Conservation (phyloP, 2,113 vertebrate genomes). For the Chionodraco myersi region DNA sequence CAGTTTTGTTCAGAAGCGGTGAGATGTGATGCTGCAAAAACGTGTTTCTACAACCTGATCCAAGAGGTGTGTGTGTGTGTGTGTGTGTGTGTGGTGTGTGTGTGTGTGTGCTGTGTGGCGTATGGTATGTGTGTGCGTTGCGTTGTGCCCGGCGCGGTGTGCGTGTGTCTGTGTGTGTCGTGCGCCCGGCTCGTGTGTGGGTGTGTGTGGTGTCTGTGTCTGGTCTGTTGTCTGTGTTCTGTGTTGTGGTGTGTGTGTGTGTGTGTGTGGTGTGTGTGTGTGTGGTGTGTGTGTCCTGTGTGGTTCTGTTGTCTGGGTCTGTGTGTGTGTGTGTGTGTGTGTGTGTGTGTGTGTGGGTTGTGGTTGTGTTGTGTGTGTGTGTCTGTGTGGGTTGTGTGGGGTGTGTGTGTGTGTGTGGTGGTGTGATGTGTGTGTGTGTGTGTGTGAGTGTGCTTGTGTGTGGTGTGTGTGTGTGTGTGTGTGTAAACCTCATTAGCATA, state of each 20-base stretch:
- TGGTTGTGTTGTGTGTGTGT: conserved; percentile 8
- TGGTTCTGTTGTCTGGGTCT: too few species aligned
- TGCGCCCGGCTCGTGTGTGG: too few species aligned
- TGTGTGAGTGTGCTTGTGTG: background rate
- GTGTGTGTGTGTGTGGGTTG: background rate
- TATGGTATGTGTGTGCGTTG: conserved; percentile 5
- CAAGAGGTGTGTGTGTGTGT: background rate
- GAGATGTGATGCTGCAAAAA: conserved; percentile 13
- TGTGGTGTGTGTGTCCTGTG: conserved; percentile 1
- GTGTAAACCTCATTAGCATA: conserved; percentile 48
- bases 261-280: background rate
- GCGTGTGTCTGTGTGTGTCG: conserved; percentile 3
- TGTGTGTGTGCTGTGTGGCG: too few species aligned
- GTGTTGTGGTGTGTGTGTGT: background rate
- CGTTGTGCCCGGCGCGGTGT: too few species aligned
- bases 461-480: background rate
- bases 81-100: conserved; percentile 4
- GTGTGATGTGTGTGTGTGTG: conserved; percentile 8
- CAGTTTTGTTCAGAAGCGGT: too few species aligned
- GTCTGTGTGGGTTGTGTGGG: background rate
- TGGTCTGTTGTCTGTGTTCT: background rate
- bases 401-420: background rate
- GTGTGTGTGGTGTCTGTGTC: background rate
- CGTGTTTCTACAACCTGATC: conserved; percentile 14
- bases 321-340: conserved; percentile 7